Conservation (phyloP, 2,113 vertebrate genomes). For the Malurus melanocephalus region DNA sequence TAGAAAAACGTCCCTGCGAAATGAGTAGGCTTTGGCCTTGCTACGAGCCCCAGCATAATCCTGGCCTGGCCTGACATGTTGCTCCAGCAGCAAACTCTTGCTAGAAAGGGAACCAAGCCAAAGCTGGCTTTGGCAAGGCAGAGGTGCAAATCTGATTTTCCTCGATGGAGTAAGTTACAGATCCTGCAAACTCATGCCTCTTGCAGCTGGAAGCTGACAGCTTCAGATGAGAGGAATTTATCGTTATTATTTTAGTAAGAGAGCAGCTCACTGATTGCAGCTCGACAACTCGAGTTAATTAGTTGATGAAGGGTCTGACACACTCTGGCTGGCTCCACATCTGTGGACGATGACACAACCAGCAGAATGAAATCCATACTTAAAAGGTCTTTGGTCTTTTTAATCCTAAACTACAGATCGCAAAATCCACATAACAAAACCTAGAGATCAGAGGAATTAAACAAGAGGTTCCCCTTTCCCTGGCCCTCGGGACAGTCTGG, state of each 20-base stretch:
- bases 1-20: neutral
- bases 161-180: neutral
- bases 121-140: neutral
- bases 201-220: conserved; percentile 28
- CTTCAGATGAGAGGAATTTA: conserved; percentile 27
- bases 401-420: conserved; percentile 35
- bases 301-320: conserved; percentile 48
- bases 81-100: neutral
- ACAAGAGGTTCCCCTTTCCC: neutral
- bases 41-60: neutral
- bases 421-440: conserved; percentile 35
- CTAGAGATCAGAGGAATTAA: conserved; percentile 18
- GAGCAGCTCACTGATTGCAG: conserved; percentile 40
- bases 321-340: conserved; percentile 9
- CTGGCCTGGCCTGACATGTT: neutral
- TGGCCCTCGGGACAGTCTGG: neutral
- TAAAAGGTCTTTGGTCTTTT: conserved; percentile 17
- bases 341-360: neutral
- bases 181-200: neutral
- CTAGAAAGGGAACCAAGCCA: neutral
- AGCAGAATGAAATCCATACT: conserved; percentile 14
- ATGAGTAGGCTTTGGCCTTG: fast-evolving
- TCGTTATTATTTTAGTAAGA: conserved; percentile 42
- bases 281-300: conserved; percentile 50
- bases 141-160: neutral